A percentile compares a stretch with the other conserved stretches of the same genome.
Evolutionary conservation across 1,140 invertebrate species (phyloP).

Genomic region (Zaprionus inermis): DNA sequence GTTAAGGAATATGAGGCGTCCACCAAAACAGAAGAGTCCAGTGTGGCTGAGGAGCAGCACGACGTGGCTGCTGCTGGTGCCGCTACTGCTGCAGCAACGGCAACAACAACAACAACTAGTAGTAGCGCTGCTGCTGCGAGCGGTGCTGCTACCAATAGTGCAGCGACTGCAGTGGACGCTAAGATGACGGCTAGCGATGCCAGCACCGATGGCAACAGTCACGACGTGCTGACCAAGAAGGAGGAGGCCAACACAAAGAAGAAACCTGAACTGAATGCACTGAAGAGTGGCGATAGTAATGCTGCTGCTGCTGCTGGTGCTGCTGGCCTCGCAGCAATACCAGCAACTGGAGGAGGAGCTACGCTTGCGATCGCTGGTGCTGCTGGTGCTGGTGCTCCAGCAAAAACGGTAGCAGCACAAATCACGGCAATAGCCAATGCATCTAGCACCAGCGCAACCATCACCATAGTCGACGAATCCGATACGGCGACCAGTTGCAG

Average conservation of each 20-base stretch:
- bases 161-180: not conserved
- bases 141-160: not conserved
- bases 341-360: not conserved
- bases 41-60: slow-evolving; percentile 32
- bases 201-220: slow-evolving; percentile 1
- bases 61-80: slow-evolving; percentile 23
- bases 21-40: slow-evolving; percentile 50
- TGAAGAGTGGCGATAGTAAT: not conserved
- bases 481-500: slow-evolving; percentile 65
- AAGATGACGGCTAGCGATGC: slow-evolving; percentile 24
- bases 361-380: slow-evolving; percentile 4
- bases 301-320: not conserved
- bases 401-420: not conserved
- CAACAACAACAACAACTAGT: not conserved
- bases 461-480: slow-evolving; percentile 70
- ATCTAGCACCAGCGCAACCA: slow-evolving; percentile 36
- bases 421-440: not conserved
- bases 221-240: slow-evolving; percentile 45
- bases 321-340: not conserved
- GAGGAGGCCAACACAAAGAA: slow-evolving; percentile 45
- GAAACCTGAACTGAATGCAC: slow-evolving; percentile 44
- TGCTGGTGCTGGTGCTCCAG: slow-evolving; percentile 1
- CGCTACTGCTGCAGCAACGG: slow-evolving; percentile 6
- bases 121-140: not conserved
- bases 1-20: slow-evolving; percentile 93